Percentiles rank a stretch among this genome's conserved stretches.
These are phyloP conservation scores for Xerus inauris DNA, from an alignment of 2,113 vertebrate species.

Conservation along the genomic window DNA sequence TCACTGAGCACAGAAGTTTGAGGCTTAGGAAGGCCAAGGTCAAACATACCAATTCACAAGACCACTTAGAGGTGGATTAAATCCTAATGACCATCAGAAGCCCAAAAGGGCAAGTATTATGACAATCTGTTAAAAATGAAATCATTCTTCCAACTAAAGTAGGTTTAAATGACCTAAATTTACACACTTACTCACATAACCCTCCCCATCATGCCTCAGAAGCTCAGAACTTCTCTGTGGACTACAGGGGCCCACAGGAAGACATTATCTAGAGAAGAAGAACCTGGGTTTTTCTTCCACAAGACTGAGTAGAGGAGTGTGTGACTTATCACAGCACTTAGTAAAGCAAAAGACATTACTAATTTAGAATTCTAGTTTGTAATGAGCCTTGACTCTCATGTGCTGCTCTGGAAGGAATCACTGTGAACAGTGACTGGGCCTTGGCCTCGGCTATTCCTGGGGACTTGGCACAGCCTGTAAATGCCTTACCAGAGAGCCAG, in stretches of 20 bases:
- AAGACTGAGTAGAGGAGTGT: neutral
- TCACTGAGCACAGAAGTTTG: neutral
- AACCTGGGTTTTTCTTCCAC: neutral
- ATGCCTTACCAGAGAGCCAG: neutral
- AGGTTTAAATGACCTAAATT: neutral
- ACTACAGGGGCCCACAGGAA: neutral
- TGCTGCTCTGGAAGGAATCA: neutral
- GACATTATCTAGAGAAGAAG: neutral
- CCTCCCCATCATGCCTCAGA: neutral
- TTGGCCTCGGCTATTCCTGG: neutral
- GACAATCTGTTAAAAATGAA: neutral
- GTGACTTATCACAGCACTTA: neutral
- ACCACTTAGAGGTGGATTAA: neutral
- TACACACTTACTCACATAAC: neutral
- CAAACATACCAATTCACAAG: neutral
- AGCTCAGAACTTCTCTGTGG: neutral
- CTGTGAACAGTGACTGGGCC: neutral
- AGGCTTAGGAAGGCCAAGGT: neutral
- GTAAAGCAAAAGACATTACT: neutral
- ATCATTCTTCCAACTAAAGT: neutral
- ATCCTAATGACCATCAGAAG: neutral
- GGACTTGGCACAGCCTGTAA: neutral
- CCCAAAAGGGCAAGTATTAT: neutral
- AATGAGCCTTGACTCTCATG: neutral
- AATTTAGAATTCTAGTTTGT: neutral